Evolutionary conservation across 2,113 vertebrate species (phyloP).

Genomic region (Cyprinodon variegatus): DNA sequence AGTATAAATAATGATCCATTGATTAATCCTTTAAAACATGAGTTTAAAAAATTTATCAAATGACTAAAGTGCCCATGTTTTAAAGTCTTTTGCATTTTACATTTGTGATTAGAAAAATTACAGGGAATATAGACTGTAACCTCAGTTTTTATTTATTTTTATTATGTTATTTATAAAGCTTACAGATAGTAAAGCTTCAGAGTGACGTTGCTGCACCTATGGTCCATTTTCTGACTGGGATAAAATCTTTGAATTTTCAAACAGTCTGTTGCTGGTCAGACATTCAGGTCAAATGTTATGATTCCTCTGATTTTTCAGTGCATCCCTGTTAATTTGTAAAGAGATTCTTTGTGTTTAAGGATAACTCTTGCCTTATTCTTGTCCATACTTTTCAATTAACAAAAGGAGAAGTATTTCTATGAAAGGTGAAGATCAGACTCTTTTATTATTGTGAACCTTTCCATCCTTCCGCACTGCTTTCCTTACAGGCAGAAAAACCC

Average conservation of each 20-base stretch:
- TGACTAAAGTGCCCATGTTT: too few relatives aligned
- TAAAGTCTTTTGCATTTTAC: too few relatives aligned
- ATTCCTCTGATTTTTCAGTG: neutral
- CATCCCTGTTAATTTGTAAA: neutral
- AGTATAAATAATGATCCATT: too few relatives aligned
- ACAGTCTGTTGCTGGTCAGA: too few relatives aligned
- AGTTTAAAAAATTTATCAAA: too few relatives aligned
- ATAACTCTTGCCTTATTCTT: constrained; percentile 6
- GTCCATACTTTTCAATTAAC: neutral
- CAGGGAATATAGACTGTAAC: neutral
- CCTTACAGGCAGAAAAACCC: neutral
- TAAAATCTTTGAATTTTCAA: neutral
- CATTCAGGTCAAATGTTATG: too few relatives aligned
- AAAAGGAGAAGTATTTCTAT: neutral
- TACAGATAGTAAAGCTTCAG: too few relatives aligned
- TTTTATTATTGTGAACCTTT: neutral
- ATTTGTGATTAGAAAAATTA: too few relatives aligned
- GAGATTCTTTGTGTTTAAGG: neutral
- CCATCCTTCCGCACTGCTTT: neutral
- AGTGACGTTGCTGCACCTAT: too few relatives aligned
- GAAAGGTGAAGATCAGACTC: neutral
- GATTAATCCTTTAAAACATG: too few relatives aligned
- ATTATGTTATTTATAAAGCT: too few relatives aligned
- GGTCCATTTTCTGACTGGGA: neutral
- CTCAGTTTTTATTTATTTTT: too few relatives aligned